phyloP scores from a whole-genome alignment of 2,797 vertebrate species.

The Kryptolebias ocellatus region DNA sequence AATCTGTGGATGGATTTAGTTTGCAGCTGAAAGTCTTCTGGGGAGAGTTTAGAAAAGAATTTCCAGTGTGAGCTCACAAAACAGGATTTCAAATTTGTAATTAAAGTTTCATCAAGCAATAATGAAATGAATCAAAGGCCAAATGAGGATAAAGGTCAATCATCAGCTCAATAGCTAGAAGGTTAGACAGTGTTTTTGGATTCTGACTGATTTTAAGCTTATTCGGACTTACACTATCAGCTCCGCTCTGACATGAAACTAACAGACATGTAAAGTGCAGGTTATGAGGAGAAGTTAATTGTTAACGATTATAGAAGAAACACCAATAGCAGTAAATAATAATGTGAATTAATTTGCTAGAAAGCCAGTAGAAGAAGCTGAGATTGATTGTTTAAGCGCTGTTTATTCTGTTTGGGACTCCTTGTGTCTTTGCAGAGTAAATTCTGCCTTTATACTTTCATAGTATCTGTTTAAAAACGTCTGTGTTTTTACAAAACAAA shows the following conservation, averaged over 20 bases:
- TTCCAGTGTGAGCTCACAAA: slow-evolving; percentile 47
- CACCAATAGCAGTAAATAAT: slow-evolving; percentile 24
- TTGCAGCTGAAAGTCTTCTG: slow-evolving; percentile 39
- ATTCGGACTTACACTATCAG: slow-evolving; percentile 39
- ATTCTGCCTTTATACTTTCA: neutral
- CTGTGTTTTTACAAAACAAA: slow-evolving; percentile 48
- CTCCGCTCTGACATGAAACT: slow-evolving; percentile 64
- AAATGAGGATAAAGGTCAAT: slow-evolving; percentile 76
- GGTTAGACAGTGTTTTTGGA: slow-evolving; percentile 64
- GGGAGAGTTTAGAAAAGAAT: slow-evolving; percentile 43
- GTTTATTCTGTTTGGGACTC: slow-evolving; percentile 6
- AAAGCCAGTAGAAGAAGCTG: neutral
- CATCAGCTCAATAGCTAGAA: slow-evolving; percentile 66
- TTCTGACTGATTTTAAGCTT: slow-evolving; percentile 45
- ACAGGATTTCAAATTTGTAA: slow-evolving; percentile 63
- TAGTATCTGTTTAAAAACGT: slow-evolving; percentile 16
- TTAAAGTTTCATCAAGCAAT: slow-evolving; percentile 74
- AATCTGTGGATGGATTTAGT: slow-evolving; percentile 43
- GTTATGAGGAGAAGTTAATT: slow-evolving; percentile 67
- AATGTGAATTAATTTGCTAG: slow-evolving; percentile 25
- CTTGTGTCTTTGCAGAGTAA: slow-evolving; percentile 1
- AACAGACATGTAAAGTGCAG: slow-evolving; percentile 60
- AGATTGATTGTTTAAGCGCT: neutral
- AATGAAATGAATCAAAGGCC: slow-evolving; percentile 64
- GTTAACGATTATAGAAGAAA: slow-evolving; percentile 58